A percentile compares a stretch with the other conserved stretches of the same genome.
Evolutionary conservation across 2,797 vertebrate genomes (phyloP).

Genomic region (Fistularia tabacaria): DNA sequence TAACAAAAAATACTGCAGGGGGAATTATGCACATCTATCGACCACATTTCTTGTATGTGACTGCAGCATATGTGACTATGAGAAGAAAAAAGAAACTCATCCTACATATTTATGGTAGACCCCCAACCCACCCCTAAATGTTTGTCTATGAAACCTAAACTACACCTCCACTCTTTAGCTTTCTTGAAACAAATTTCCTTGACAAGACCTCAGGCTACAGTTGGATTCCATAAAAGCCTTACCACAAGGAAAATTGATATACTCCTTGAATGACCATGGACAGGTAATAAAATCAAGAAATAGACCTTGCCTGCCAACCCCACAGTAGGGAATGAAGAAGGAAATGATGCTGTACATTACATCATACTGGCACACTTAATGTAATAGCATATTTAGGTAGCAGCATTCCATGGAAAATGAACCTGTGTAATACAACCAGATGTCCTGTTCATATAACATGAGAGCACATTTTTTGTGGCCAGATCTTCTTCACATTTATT

Average conservation of each 20-base stretch:
- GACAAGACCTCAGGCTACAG: conserved; percentile 27
- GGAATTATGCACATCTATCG: conserved; percentile 44
- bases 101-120: conserved; percentile 13
- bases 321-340: conserved; percentile 14
- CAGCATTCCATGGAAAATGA: neutral
- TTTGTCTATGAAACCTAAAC: conserved; percentile 23
- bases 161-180: conserved; percentile 16
- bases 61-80: conserved; percentile 18
- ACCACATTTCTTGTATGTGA: conserved; percentile 32
- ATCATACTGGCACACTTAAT: neutral
- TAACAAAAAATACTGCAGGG: conserved; percentile 49
- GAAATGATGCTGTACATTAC: conserved; percentile 5
- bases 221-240: conserved; percentile 18
- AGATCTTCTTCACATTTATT: too few relatives aligned
- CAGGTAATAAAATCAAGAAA: conserved; percentile 68
- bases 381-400: neutral
- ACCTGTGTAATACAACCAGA: too few relatives aligned
- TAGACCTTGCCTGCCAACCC: conserved; percentile 36
- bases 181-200: conserved; percentile 14
- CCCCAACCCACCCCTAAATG: conserved; percentile 11
- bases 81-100: neutral
- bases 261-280: conserved; percentile 38
- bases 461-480: too few relatives aligned
- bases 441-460: too few relatives aligned
- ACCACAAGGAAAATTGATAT: conserved; percentile 51